Conservation (phyloP, 2,113 vertebrate genomes). For the Xenopus laevis region DNA sequence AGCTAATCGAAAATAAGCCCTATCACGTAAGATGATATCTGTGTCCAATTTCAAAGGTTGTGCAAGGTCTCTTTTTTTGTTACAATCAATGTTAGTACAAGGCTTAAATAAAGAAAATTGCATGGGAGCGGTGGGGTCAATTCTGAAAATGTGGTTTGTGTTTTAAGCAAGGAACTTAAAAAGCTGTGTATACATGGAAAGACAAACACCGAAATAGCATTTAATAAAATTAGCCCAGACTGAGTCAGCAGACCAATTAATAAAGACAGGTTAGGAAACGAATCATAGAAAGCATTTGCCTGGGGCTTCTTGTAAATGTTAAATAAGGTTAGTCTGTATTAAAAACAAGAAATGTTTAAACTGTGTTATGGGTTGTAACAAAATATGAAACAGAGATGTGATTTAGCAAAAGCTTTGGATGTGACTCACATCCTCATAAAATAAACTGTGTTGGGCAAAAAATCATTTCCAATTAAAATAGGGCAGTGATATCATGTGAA, state of each 20-base stretch:
- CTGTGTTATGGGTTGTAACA: neutral
- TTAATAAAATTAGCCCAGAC: neutral
- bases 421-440: neutral
- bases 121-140: constrained; percentile 6
- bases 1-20: constrained; percentile 40
- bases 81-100: neutral
- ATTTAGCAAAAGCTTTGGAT: neutral
- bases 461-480: neutral
- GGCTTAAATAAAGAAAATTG: constrained; percentile 18
- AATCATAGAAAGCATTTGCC: neutral
- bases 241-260: neutral
- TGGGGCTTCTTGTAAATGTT: neutral
- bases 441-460: neutral
- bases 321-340: constrained; percentile 2
- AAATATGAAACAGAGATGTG: neutral
- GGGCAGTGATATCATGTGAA: neutral
- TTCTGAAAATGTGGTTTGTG: neutral
- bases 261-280: neutral
- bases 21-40: constrained; percentile 37
- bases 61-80: neutral
- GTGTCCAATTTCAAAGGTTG: constrained; percentile 37
- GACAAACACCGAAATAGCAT: neutral
- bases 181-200: constrained; percentile 9
- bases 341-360: constrained; percentile 3
- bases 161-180: constrained; percentile 9